Evolutionary conservation across 2,797 vertebrate species (phyloP).

Genomic region (Chelmon rostratus): DNA sequence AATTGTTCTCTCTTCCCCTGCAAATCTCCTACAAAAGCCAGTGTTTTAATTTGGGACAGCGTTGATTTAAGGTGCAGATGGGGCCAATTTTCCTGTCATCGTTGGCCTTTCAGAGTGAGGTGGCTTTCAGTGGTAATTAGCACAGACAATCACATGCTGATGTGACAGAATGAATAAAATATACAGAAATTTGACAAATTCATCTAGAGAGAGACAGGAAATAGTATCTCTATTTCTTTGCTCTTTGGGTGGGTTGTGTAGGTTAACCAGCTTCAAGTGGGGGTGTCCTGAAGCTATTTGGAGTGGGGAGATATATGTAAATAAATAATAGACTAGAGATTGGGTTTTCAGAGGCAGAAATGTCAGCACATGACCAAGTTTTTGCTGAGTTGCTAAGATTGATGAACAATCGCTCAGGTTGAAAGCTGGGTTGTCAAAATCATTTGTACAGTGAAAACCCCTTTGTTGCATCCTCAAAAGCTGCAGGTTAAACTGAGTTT

Average conservation of each 20-base stretch:
- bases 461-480: background rate
- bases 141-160: conserved; percentile 16
- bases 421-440: background rate
- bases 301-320: background rate
- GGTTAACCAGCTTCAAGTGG: background rate
- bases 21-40: conserved; percentile 21
- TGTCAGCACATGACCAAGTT: background rate
- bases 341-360: background rate
- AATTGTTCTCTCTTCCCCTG: conserved; percentile 20
- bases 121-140: conserved; percentile 34
- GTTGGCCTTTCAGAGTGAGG: conserved; percentile 16
- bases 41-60: conserved; percentile 32
- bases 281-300: background rate
- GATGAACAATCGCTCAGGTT: background rate
- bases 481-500: background rate
- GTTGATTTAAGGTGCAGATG: conserved; percentile 42
- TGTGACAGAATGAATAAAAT: conserved; percentile 24
- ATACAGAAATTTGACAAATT: background rate
- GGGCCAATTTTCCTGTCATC: conserved; percentile 55
- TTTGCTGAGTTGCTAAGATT: background rate
- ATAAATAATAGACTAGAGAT: background rate
- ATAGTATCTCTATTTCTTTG: background rate
- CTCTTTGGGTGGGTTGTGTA: background rate
- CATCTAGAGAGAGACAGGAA: background rate
- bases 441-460: background rate